Evolutionary conservation across 2,113 vertebrate species (phyloP).

Genomic region (Gallinago paraguaiae): DNA sequence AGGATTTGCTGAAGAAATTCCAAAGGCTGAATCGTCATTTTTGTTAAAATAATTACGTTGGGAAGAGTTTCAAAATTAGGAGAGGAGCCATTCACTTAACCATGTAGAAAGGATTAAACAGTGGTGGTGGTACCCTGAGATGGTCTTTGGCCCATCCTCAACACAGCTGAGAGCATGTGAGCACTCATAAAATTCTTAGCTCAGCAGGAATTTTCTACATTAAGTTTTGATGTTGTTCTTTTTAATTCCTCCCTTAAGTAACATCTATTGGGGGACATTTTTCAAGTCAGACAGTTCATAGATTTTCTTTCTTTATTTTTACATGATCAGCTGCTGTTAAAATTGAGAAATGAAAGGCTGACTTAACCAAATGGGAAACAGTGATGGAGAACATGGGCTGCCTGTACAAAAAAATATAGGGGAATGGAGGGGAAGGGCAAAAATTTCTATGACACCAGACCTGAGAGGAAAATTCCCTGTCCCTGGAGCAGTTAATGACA

Average conservation of each 20-base stretch:
- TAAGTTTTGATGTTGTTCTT: not conserved
- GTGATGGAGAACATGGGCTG: not conserved
- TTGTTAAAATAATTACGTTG: slow-evolving; percentile 57
- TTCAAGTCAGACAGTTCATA: slow-evolving; percentile 6
- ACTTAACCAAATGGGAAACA: not conserved
- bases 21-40: slow-evolving; percentile 64
- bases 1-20: slow-evolving; percentile 64
- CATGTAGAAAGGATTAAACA: slow-evolving; percentile 30
- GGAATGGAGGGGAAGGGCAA: not conserved
- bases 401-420: not conserved
- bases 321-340: not conserved
- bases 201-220: slow-evolving; percentile 45
- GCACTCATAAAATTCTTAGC: slow-evolving; percentile 6
- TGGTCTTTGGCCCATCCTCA: slow-evolving; percentile 45
- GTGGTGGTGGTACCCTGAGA: not conserved
- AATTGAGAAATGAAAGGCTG: not conserved
- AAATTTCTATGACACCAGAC: not conserved
- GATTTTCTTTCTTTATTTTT: slow-evolving; percentile 21
- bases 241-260: not conserved
- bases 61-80: slow-evolving; percentile 58
- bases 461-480: not conserved
- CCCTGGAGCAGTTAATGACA: not conserved
- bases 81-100: slow-evolving; percentile 24
- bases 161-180: not conserved
- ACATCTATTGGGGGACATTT: not conserved